Evolutionary conservation across 2,888 invertebrate genomes (phyloP), one percentile per base, ranked within the genome.

Genomic region (Habroteleia sp.): DNA sequence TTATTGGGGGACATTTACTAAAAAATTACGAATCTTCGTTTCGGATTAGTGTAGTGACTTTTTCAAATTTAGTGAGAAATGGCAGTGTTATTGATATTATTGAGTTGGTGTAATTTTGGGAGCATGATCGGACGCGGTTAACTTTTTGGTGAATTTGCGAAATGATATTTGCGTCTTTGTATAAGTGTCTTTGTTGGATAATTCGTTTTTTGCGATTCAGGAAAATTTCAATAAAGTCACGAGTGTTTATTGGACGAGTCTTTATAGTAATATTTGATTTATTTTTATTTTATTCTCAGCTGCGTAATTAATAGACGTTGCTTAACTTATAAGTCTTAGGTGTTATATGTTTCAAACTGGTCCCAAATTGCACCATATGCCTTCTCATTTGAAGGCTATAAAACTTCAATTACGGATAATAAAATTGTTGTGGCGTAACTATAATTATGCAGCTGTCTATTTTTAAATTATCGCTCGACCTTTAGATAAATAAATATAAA

Each of bases 291-390:
- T 20, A 42, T 23, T 42, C 39, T 3, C 35, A 27, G 14, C 6
- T n/a, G n/a, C n/a, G 7, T 37, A 39, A 44, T 48, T 52, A 62
- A 44, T 46, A 39, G 13, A 10, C 13, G 10, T 69, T 62, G 60
- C 44, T 42, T 27, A 58, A 48, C 42, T 29, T 60, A 14, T 13
- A 14, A 69, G 20, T 54, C 46, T 17, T 48, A 44, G 35, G 25
- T 35, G 37, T 33, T 41, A 11, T 41, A 37, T 29, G 33, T 29
- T 37, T 29, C 8, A 62, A 44, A 54, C 50, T 39, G 58, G 56
- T 71, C 44, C 35, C 20, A 52, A 52, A 71, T 71, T 71, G 54
- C 69, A 54, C 52, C 69, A 62, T 50, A 52, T 60, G 62, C 48
- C 25, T 48, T 56, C 46, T 35, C 35, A 46, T 69, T 69, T 35